A percentile compares a stretch with the other conserved stretches of the same genome.
These are phyloP conservation scores for Natator depressus DNA, from an alignment of 2,113 vertebrate species.

Conservation along the genomic window DNA sequence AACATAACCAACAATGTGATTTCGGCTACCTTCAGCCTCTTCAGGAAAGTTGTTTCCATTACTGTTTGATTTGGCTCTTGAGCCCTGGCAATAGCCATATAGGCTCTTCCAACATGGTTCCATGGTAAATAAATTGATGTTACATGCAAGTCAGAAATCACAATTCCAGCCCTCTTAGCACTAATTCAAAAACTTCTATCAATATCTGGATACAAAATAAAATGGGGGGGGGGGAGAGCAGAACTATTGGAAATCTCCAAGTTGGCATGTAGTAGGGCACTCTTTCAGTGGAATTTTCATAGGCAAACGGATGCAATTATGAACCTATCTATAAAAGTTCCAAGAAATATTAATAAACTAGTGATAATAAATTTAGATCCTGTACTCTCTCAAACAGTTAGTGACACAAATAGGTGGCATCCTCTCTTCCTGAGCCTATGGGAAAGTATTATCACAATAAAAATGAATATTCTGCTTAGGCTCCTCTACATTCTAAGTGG, in stretches of 20 bases:
- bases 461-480: background rate
- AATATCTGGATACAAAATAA: no score
- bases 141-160: background rate
- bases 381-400: background rate
- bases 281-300: background rate
- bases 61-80: background rate
- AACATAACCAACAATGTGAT: background rate
- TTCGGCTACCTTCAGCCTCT: background rate
- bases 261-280: no score
- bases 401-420: background rate
- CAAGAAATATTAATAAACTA: background rate
- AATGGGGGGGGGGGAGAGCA: background rate
- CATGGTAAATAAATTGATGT: background rate
- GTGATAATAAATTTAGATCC: background rate
- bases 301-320: background rate
- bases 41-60: background rate
- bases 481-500: background rate
- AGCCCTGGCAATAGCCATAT: background rate
- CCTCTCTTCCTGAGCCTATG: background rate
- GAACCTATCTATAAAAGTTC: background rate
- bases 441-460: background rate
- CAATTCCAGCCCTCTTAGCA: background rate
- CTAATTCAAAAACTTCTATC: background rate
- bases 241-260: background rate
- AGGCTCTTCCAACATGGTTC: background rate